Evolutionary conservation across 2,888 invertebrate genomes (phyloP), one percentile per base, ranked within the genome.

Genomic region (Lepetodrilus schrolli): DNA sequence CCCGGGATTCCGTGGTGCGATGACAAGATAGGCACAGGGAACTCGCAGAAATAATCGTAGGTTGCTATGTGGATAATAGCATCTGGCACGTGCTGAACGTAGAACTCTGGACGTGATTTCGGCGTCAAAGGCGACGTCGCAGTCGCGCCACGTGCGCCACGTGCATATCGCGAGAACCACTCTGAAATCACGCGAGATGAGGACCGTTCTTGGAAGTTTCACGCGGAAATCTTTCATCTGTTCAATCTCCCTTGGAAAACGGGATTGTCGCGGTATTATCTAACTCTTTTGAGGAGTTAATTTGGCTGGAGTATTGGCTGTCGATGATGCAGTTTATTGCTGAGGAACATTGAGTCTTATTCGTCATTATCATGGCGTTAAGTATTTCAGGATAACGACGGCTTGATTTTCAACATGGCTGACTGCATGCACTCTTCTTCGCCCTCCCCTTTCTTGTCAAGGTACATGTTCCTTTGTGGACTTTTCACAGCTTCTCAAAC

Each of bases 371-470:
- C 17, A 17, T 43, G 43, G 43, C 43, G 43, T 43, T 43, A 43
- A 43, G 43, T 43, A 43, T 43, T 17, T 4, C n/a, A 7, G 43
- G 43, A 43, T 43, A 43, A 43, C 43, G 30, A 58, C 30, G 30
- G n/a, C 58, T 58, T 34, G 34, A 58, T 58, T 58, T 58, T 58
- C 58, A 58, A 30, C 58, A 58, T 58, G 58, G 58, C 58, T 58
- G 58, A 23, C 30, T 58, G 17, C 58, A 30, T 30, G 30, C 30
- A 34, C 58, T 30, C 58, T 23, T 58, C 17, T 23, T 13, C 34
- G 58, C 58, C 58, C 58, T 58, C 58, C 34, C 17, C n/a, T 34
- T 58, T 30, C 13, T 30, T 30, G 58, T 58, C 58, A 58, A 58
- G 58, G 58, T 58, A 34, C 58, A 0, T 7, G 26, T 30, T 17